Evolutionary conservation across 2,113 vertebrate genomes (phyloP).

Genomic region (Collichthys lucidus): DNA sequence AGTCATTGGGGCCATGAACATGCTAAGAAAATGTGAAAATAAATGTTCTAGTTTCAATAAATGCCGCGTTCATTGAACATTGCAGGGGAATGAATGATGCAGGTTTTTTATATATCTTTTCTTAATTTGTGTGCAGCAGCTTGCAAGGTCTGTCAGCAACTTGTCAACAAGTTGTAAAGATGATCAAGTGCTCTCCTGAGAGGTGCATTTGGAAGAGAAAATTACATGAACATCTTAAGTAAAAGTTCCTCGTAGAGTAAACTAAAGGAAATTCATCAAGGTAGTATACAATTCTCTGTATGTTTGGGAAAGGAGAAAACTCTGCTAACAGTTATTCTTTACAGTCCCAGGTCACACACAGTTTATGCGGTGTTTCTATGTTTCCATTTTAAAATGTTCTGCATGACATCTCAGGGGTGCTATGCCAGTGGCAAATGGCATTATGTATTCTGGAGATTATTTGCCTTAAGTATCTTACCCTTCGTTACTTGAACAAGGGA

Average conservation of each 20-base stretch:
- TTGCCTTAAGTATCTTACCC: constrained; percentile 27
- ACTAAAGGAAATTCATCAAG: neutral
- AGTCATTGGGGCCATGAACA: neutral
- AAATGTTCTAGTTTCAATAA: neutral
- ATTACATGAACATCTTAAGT: neutral
- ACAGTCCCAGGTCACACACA: neutral
- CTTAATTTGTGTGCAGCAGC: neutral
- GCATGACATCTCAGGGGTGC: constrained; percentile 13
- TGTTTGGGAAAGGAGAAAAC: neutral
- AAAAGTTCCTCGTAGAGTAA: neutral
- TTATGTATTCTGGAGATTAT: constrained; percentile 31
- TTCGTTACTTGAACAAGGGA: constrained; percentile 43
- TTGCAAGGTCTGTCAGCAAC: neutral
- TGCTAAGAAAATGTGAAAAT: neutral
- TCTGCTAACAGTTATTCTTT: neutral
- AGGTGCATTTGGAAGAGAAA: neutral
- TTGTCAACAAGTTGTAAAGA: constrained; percentile 6
- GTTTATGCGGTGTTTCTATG: constrained; percentile 8
- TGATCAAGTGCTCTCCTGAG: neutral
- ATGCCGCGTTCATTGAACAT: neutral
- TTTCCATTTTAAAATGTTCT: constrained; percentile 7
- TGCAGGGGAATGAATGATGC: neutral
- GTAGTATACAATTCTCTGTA: neutral
- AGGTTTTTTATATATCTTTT: neutral
- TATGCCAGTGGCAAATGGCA: neutral